Evolutionary conservation across 1,140 invertebrate species (phyloP).

Genomic region (Drosophila arawakana): DNA sequence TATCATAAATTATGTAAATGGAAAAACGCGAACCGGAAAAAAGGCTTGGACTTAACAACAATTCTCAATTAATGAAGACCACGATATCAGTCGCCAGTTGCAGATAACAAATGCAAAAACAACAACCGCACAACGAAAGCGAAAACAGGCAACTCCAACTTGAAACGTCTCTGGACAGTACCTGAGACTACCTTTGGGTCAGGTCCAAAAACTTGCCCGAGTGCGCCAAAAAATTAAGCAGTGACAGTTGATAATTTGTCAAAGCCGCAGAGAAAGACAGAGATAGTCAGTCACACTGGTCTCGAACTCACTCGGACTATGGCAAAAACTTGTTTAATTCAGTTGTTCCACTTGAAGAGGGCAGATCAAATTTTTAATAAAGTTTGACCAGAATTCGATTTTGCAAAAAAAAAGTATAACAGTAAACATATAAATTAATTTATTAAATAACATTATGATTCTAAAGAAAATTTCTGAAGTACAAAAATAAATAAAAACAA

Average conservation of each 20-base stretch:
- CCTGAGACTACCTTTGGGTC: conserved; percentile 30
- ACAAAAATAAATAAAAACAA: no score
- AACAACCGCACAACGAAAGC: conserved; percentile 31
- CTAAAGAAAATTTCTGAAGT: no score
- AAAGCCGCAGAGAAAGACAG: conserved; percentile 56
- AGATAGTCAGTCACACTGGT: not conserved
- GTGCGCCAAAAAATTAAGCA: conserved; percentile 81
- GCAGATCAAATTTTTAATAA: conserved; percentile 1
- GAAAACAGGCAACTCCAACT: conserved; percentile 26
- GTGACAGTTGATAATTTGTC: conserved; percentile 83
- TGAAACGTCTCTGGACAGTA: not conserved
- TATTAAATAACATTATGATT: no score
- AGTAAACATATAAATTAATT: no score
- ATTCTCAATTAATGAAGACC: conserved; percentile 83
- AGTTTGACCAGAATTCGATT: conserved; percentile 1
- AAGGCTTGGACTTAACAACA: conserved; percentile 75
- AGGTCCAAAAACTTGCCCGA: conserved; percentile 50
- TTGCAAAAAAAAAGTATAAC: no score
- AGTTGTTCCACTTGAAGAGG: not conserved
- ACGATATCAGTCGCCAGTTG: conserved; percentile 74
- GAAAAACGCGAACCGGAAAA: conserved; percentile 82
- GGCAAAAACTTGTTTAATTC: conserved; percentile 62
- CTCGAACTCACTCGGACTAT: no score
- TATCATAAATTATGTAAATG: conserved; percentile 84
- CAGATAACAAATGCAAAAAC: conserved; percentile 59